Evolutionary conservation across 2,888 invertebrate species (phyloP).

Genomic region (Ochropacha duplaris): DNA sequence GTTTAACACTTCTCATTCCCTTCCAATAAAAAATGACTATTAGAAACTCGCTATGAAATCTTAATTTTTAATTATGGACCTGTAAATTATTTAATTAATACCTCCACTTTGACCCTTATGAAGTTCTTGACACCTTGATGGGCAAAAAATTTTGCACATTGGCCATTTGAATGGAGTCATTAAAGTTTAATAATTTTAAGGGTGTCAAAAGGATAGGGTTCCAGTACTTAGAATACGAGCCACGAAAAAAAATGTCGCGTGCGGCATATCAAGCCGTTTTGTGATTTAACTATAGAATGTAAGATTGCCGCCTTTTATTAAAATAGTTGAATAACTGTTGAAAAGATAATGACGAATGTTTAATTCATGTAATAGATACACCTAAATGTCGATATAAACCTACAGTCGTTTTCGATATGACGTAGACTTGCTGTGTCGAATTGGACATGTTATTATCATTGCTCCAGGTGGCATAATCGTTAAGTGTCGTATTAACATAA

Average conservation of each 20-base stretch:
- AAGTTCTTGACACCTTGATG: slow-evolving; percentile 62
- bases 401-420: not conserved
- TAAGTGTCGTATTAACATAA: slow-evolving; percentile 23
- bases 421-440: not conserved
- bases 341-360: not conserved
- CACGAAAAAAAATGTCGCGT: not conserved
- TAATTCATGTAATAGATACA: not conserved
- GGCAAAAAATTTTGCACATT: slow-evolving; percentile 58
- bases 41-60: slow-evolving; percentile 56
- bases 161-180: slow-evolving; percentile 14
- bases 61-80: slow-evolving; percentile 73
- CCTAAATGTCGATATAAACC: not conserved
- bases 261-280: not conserved
- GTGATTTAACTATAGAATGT: no score
- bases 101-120: slow-evolving; percentile 51
- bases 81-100: slow-evolving; percentile 52
- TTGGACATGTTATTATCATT: slow-evolving; percentile 16
- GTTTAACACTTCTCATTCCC: slow-evolving; percentile 44
- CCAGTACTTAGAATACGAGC: not conserved
- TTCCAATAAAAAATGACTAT: slow-evolving; percentile 39
- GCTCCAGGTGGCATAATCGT: slow-evolving; percentile 25
- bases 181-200: slow-evolving; percentile 35
- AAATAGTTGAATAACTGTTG: no score
- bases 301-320: no score
- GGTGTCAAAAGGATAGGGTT: slow-evolving; percentile 23